Base-by-base conservation (phyloP, 2,888 invertebrate species). In the Stictocephala bisonia region DNA sequence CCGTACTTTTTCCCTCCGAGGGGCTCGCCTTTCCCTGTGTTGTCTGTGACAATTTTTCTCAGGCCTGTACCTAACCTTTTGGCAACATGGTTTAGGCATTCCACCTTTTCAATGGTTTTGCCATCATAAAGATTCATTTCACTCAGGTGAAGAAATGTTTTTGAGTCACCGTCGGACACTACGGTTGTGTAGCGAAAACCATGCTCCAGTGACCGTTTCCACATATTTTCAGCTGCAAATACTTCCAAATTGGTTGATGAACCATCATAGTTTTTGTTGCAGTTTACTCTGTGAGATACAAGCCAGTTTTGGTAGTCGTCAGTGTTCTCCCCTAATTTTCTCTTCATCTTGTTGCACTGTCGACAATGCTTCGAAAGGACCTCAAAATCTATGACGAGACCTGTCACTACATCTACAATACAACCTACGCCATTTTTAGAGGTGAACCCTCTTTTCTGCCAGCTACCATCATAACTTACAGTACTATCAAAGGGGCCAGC, bases 31-130 rank as follows among this genome's bases (percentile, higher is more conserved):
- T 44, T 70, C 29, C 53, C 31, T 18, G 31, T 71, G 24, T 73
- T 44, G 11, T 72, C 71, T 13, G 60, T 58, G 4, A 72, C 64
- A 48, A 73, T 40, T 11, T 72, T 72, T 40, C 72, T 53, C 13
- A 76, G 70, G 11, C 67, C 56, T 27, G 77, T 73, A 6, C 74
- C 74, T 11, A 76, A 24, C 44, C 77, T 31, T 67, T 77, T 77
- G 40, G 74, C 64, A 2, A 76, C 74, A 31, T 77, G 76, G 71
- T 78, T 77, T 15, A 76, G 22, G 58, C 75, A 77, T 56, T 77
- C 74, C 44, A 74, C 74, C 73, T 77, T 60, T 22, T 60, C 20
- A 60, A 60, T 20, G 2, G 1, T 60, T 40, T 9, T 18, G 2
- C 35, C 60, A 60, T 35, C 60, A 60, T 60, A 60, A 22, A 22